phyloP scores from a whole-genome alignment of 2,113 vertebrate species.

The Platycercus adscitus region DNA sequence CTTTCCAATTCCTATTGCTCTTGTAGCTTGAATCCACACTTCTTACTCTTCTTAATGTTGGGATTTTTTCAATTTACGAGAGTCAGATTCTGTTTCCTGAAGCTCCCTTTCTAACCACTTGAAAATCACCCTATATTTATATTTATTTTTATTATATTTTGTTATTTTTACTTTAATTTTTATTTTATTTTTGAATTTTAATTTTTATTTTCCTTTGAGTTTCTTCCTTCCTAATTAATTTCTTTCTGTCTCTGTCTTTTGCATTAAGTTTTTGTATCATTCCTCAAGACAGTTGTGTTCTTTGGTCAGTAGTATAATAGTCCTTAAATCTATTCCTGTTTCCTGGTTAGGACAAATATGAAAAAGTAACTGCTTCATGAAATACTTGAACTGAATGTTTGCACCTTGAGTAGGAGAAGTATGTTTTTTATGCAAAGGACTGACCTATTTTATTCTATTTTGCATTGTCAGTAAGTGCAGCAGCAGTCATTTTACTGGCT shows the following conservation, averaged over 20 bases:
- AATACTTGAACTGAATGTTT: neutral
- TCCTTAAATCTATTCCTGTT: neutral
- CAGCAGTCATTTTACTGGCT: neutral
- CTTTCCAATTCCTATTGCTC: neutral
- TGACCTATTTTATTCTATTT: neutral
- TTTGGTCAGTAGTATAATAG: neutral
- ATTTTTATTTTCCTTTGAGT: neutral
- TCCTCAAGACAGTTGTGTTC: neutral
- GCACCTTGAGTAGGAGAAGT: neutral
- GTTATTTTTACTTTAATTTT: neutral
- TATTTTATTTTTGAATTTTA: neutral
- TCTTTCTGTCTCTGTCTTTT: neutral
- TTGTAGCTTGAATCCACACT: neutral
- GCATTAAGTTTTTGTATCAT: neutral
- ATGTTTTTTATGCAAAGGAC: neutral
- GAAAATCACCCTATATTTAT: neutral
- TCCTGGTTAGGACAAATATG: neutral
- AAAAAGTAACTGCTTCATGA: neutral
- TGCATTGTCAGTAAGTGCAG: neutral
- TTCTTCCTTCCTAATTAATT: neutral
- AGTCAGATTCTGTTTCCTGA: neutral
- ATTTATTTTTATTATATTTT: neutral
- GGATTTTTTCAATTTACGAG: neutral
- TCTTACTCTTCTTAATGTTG: neutral
- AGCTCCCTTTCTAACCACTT: neutral